These are phyloP conservation scores for Atrichornis clamosus DNA, from an alignment of 2,113 vertebrate species.

Conservation along the genomic window DNA sequence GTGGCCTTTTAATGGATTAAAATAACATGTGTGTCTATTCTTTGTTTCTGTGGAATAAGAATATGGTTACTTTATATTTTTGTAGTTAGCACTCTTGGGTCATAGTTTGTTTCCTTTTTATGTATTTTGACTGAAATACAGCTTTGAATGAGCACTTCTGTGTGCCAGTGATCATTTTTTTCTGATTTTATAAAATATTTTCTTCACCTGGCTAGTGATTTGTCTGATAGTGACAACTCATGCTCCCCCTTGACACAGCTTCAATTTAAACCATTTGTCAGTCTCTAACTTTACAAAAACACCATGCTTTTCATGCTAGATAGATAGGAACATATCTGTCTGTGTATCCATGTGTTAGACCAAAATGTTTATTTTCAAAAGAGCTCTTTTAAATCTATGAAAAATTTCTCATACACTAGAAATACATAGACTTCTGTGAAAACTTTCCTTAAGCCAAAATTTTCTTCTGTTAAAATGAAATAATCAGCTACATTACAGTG, in stretches of 20 bases:
- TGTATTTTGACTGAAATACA: background rate
- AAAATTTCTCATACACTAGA: background rate
- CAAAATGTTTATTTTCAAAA: constrained; percentile 5
- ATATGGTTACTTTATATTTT: background rate
- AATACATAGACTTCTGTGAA: constrained; percentile 1
- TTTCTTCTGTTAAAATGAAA: constrained; percentile 48
- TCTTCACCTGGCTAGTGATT: background rate
- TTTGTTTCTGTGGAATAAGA: background rate
- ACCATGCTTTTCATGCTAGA: background rate
- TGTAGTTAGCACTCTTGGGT: background rate
- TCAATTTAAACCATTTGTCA: constrained; percentile 9
- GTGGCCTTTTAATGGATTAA: background rate
- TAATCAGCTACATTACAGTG: constrained; percentile 48
- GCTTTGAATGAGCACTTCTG: background rate
- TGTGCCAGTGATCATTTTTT: background rate
- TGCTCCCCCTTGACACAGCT: background rate
- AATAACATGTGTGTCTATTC: background rate
- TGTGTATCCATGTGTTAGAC: background rate
- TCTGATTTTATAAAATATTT: background rate
- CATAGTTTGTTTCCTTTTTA: background rate
- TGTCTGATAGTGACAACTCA: background rate
- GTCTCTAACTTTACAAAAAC: background rate
- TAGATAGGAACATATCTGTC: background rate
- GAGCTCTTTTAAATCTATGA: background rate
- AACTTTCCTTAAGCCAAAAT: constrained; percentile 19